These are phyloP conservation scores for Sarcophaga rosellei DNA, from an alignment of 2,888 invertebrate species.

Conservation along the genomic window DNA sequence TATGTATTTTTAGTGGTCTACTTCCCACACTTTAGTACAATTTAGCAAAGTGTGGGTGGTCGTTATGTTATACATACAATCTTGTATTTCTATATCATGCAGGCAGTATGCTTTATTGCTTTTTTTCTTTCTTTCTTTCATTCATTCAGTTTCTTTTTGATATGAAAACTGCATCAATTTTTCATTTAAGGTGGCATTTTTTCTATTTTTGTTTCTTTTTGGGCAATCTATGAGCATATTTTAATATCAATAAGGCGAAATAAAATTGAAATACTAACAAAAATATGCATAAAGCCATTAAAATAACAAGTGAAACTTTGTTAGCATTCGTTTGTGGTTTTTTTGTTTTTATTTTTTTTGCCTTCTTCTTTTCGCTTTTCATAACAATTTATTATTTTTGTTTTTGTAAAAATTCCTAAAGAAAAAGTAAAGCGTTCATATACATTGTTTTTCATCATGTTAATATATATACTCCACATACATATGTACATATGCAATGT, in stretches of 20 bases:
- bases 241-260: slow-evolving; percentile 63
- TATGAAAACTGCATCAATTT: slow-evolving; percentile 67
- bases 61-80: slow-evolving; percentile 52
- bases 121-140: slow-evolving; percentile 2
- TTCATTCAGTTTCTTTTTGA: slow-evolving; percentile 45
- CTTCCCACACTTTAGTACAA: slow-evolving; percentile 43
- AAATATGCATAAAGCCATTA: slow-evolving; percentile 62
- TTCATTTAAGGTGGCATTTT: slow-evolving; percentile 67
- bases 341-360: too few relatives aligned
- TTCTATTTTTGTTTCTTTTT: slow-evolving; percentile 34
- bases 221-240: slow-evolving; percentile 57
- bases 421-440: slow-evolving; percentile 45
- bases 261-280: slow-evolving; percentile 38
- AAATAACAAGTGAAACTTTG: slow-evolving; percentile 67
- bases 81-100: slow-evolving; percentile 26
- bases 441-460: not conserved
- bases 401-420: slow-evolving; percentile 43
- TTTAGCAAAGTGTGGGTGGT: slow-evolving; percentile 63
- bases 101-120: slow-evolving; percentile 8
- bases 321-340: slow-evolving; percentile 27
- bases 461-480: not conserved
- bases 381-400: slow-evolving; percentile 32
- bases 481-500: too few relatives aligned
- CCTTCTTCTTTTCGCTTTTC: slow-evolving; percentile 1
- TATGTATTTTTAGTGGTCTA: not conserved